Evolutionary conservation across 2,888 invertebrate genomes (phyloP), one percentile per base, ranked within the genome.

Genomic region (Parapristionchus giblindavisi): DNA sequence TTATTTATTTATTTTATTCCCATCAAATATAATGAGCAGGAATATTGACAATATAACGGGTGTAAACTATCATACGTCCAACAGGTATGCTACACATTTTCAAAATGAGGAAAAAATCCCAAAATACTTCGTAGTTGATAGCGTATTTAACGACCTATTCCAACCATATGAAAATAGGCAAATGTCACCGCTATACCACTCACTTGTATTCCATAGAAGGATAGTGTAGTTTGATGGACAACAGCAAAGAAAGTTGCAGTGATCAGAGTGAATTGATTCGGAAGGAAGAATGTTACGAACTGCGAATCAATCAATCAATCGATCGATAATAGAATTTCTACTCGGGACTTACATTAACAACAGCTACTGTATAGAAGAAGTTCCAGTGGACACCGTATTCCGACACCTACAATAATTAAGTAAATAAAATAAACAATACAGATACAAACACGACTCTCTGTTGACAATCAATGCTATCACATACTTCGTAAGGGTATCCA

Each of bases 341-440:
- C 56, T 32, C 56, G 43, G 21, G 51, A 43, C 76, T 58, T 82
- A 91, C 91, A 88, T 94, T 95, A 27, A 94, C 92, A 54, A 92
- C 89, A 2, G 94, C 95, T 75, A 99, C 89, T 0, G 96, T 97
- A 81, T 96, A 92, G 89, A 98, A 99, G 88, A 99, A 99, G 89
- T 99, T 99, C 94, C 97, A 96, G 89, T 99, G 97, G 0, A 93
- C 91, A 0, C 99, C 99, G 90, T 99, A 99, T 89, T 99, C 99
- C 0, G 93, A 92, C 0, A 93, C 92, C 88, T 95, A 94, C 14
- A 27, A 68, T 32, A 2, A 24, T 8, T 5, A 61, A 5, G 14
- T 54, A 14, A n/a, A n/a, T 24, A 54, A n/a, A 54, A 6, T n/a
- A 8, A 6, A 6, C 6, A 14, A 29, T 58, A 32, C 58, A 11